Conservation (phyloP, 2,113 vertebrate genomes). For the Cyanoramphus novaezelandiae region DNA sequence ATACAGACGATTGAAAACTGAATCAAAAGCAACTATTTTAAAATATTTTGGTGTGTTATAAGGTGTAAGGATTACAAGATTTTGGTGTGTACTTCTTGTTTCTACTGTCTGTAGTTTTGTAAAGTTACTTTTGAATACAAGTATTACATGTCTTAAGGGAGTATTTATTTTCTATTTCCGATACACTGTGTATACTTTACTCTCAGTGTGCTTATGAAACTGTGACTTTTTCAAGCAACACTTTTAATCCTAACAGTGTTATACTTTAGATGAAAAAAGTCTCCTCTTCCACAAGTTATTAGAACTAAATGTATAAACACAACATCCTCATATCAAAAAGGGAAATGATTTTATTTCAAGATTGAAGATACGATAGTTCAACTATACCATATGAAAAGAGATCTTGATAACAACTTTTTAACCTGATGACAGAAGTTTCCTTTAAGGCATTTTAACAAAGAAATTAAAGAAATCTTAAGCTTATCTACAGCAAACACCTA, state of each 20-base stretch:
- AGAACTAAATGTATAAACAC: not conserved
- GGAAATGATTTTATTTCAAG: not conserved
- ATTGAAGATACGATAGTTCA: not conserved
- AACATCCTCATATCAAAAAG: not conserved
- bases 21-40: not conserved
- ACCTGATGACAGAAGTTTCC: not conserved
- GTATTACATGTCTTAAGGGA: not conserved
- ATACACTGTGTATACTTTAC: not conserved
- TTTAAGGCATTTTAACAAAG: not conserved
- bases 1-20: not conserved
- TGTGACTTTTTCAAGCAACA: not conserved
- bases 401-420: not conserved
- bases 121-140: conserved; percentile 1
- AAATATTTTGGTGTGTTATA: not conserved
- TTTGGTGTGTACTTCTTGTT: not conserved
- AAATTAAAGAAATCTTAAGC: not conserved
- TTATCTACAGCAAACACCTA: not conserved
- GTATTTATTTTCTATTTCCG: not conserved
- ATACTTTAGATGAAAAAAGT: not conserved
- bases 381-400: not conserved
- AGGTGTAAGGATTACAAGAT: not conserved
- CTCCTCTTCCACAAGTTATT: not conserved
- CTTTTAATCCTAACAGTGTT: not conserved
- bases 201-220: not conserved
- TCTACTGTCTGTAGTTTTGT: not conserved